Conservation (phyloP, 1,140 invertebrate species). For the Drosophila bocki region DNA sequence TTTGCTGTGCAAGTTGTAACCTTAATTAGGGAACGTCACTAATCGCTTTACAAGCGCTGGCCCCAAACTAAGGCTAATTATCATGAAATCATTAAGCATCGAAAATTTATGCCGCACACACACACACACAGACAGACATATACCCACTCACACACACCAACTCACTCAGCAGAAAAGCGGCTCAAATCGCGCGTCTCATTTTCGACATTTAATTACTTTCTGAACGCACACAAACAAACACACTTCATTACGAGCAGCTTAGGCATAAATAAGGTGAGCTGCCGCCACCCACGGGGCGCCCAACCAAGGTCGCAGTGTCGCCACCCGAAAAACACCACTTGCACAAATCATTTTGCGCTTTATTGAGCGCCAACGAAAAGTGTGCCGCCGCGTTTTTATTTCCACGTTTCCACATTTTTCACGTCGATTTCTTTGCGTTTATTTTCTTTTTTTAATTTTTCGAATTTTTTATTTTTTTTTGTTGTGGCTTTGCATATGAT, state of each 20-base stretch:
- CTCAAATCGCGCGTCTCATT: conserved; percentile 74
- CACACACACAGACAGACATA: conserved; percentile 12
- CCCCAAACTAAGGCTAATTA: conserved; percentile 71
- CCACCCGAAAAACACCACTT: not conserved
- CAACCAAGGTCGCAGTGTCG: not conserved
- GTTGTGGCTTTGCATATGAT: conserved; percentile 40
- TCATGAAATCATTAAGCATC: conserved; percentile 81
- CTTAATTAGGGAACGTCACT: conserved; percentile 75
- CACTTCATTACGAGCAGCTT: conserved; percentile 75
- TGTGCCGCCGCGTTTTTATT: conserved; percentile 53
- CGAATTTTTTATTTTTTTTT: not conserved
- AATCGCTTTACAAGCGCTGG: conserved; percentile 73
- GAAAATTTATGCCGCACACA: conserved; percentile 70
- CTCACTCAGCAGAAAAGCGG: conserved; percentile 19
- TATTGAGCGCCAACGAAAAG: conserved; percentile 61
- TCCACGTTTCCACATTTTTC: conserved; percentile 21
- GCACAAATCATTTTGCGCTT: conserved; percentile 67
- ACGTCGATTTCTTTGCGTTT: conserved; percentile 8
- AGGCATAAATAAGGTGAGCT: conserved; percentile 38
- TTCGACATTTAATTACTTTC: conserved; percentile 79
- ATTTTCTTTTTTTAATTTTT: conserved; percentile 6
- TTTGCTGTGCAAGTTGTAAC: conserved; percentile 65
- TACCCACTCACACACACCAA: conserved; percentile 32
- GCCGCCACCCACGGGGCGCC: not conserved
- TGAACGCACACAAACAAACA: conserved; percentile 38